Conservation (phyloP, 2,888 invertebrate genomes). For the Cistogaster globosa region DNA sequence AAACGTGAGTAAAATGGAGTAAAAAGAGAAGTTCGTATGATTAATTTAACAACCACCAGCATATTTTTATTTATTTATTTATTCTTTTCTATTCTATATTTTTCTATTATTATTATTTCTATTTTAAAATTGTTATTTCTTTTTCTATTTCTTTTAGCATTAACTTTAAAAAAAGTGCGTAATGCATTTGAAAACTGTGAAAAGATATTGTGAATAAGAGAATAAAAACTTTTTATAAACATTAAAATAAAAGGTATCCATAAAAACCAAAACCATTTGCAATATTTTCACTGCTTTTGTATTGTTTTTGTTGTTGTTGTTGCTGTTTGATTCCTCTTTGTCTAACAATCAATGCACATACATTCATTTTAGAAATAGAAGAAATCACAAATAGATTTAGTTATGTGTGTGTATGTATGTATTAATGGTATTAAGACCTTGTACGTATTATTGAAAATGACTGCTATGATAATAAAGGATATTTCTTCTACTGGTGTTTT, state of each 20-base stretch:
- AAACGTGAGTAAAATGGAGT: background rate
- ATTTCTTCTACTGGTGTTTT: slow-evolving; percentile 32
- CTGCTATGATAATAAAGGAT: slow-evolving; percentile 64
- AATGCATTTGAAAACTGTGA: slow-evolving; percentile 5
- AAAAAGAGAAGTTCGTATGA: slow-evolving; percentile 37
- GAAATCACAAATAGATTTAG: slow-evolving; percentile 23
- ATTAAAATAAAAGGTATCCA: background rate
- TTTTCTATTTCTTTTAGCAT: background rate
- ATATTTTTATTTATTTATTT: slow-evolving; percentile 54
- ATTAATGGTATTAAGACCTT: slow-evolving; percentile 20
- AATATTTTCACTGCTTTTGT: slow-evolving; percentile 25
- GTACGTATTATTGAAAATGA: slow-evolving; percentile 58
- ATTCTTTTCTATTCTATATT: slow-evolving; percentile 26
- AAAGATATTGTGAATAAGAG: background rate
- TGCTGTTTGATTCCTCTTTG: slow-evolving; percentile 6
- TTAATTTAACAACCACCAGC: slow-evolving; percentile 57
- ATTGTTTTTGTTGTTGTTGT: background rate
- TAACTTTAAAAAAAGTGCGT: slow-evolving; percentile 36
- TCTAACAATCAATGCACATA: background rate
- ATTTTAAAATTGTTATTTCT: slow-evolving; percentile 8
- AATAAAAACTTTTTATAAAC: slow-evolving; percentile 12
- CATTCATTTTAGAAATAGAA: slow-evolving; percentile 20
- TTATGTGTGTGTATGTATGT: slow-evolving; percentile 18
- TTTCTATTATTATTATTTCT: slow-evolving; percentile 39
- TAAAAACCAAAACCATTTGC: slow-evolving; percentile 29